Evolutionary conservation across 2,888 invertebrate genomes (phyloP).

Genomic region (Eubasilissa splendida): DNA sequence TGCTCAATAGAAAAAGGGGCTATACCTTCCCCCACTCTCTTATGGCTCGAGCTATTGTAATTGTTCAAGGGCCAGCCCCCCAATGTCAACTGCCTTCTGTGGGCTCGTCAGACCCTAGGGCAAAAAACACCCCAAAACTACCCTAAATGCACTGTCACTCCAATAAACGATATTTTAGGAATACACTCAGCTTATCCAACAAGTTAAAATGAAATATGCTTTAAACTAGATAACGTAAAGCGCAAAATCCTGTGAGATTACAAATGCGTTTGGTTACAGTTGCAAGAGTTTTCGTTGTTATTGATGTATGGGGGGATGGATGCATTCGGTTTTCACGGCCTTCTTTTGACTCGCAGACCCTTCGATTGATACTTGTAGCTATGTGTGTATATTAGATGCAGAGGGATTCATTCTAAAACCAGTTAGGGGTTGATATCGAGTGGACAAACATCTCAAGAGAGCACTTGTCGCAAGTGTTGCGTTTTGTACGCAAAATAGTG

Average conservation of each 20-base stretch:
- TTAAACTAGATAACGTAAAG: not conserved
- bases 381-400: slow-evolving; percentile 49
- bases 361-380: slow-evolving; percentile 49
- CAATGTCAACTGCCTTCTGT: slow-evolving; percentile 55
- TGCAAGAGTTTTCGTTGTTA: slow-evolving; percentile 33
- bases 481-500: not conserved
- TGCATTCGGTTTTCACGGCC: slow-evolving; percentile 51
- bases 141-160: slow-evolving; percentile 56
- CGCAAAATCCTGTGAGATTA: slow-evolving; percentile 6
- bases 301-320: slow-evolving; percentile 49
- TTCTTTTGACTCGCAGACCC: slow-evolving; percentile 50
- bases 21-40: slow-evolving; percentile 47
- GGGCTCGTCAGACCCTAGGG: slow-evolving; percentile 48
- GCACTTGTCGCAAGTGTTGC: slow-evolving; percentile 23
- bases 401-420: slow-evolving; percentile 47
- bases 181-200: slow-evolving; percentile 2
- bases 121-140: slow-evolving; percentile 52
- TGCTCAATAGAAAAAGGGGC: slow-evolving; percentile 64
- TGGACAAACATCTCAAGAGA: slow-evolving; percentile 39
- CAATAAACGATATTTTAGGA: slow-evolving; percentile 14
- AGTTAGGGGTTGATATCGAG: slow-evolving; percentile 44
- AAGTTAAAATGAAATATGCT: not conserved
- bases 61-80: slow-evolving; percentile 54
- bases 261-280: not conserved
- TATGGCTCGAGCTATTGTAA: slow-evolving; percentile 55